Evolutionary conservation across 2,113 vertebrate genomes (phyloP).

Genomic region (Cyprinodon tularosa): DNA sequence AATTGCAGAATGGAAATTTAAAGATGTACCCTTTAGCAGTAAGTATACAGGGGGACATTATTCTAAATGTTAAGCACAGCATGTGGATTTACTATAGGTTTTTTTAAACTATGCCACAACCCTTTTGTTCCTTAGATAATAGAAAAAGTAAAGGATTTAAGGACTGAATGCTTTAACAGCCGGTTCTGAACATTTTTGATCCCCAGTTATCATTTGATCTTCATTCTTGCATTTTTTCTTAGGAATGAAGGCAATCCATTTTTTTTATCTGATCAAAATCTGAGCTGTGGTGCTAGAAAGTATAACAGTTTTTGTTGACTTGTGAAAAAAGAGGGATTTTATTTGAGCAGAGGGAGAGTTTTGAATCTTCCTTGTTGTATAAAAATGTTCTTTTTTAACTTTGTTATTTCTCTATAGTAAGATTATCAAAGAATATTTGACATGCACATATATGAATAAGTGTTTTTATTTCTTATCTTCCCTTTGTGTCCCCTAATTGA

Average conservation of each 20-base stretch:
- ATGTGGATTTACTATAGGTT: background rate
- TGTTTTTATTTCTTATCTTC: background rate
- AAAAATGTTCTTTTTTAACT: background rate
- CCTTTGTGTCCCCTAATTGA: conserved; percentile 27
- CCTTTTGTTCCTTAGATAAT: background rate
- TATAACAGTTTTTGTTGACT: background rate
- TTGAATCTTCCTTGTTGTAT: background rate
- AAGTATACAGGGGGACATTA: background rate
- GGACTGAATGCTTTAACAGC: background rate
- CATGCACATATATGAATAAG: background rate
- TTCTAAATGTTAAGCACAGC: background rate
- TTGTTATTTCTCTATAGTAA: conserved; percentile 7
- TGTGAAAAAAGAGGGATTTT: background rate
- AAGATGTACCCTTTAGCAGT: background rate
- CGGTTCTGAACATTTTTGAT: background rate
- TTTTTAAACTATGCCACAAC: background rate
- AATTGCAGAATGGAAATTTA: background rate
- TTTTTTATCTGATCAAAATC: background rate
- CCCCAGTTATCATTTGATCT: background rate
- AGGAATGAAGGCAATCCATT: background rate
- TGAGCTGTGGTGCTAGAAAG: background rate
- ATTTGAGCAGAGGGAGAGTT: background rate
- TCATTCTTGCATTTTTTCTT: background rate
- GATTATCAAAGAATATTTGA: conserved; percentile 8
- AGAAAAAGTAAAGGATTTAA: background rate